Conservation (phyloP, 2,797 vertebrate genomes). For the Liasis olivaceus region DNA sequence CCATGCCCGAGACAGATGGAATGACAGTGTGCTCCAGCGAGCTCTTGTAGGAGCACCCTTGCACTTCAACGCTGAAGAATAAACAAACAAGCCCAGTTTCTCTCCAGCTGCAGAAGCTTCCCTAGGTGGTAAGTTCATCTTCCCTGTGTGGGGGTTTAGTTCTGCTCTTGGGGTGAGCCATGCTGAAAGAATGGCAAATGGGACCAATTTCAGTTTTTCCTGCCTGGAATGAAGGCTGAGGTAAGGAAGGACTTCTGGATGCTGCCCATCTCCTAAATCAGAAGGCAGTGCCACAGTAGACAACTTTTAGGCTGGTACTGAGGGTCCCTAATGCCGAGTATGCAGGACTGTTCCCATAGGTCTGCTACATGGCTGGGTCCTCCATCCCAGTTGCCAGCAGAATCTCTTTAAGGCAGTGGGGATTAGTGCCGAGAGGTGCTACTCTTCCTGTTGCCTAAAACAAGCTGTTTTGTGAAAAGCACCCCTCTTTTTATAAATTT, state of each 20-base stretch:
- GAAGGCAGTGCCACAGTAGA: background rate
- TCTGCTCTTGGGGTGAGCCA: constrained; percentile 20
- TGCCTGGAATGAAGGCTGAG: background rate
- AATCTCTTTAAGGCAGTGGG: background rate
- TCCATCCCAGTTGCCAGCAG: background rate
- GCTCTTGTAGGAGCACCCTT: constrained; percentile 59
- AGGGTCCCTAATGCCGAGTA: too few species aligned
- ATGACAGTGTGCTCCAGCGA: constrained; percentile 44
- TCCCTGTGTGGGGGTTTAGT: constrained; percentile 6
- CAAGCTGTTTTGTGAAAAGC: background rate
- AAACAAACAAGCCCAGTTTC: constrained; percentile 28
- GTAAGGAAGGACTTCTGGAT: background rate
- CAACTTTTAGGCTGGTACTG: background rate
- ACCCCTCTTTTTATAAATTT: background rate
- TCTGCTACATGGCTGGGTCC: background rate
- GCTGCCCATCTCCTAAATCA: background rate
- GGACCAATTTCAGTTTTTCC: background rate
- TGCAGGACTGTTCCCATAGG: background rate
- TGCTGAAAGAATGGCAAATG: background rate
- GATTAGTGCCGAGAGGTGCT: background rate
- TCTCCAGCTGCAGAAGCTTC: constrained; percentile 45
- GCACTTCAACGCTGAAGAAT: constrained; percentile 44
- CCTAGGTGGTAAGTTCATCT: constrained; percentile 67
- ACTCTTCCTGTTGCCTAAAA: background rate
- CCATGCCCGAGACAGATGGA: constrained; percentile 67